These are phyloP conservation scores for Seriola quinqueradiata DNA, from an alignment of 2,113 vertebrate genomes.

Conservation along the genomic window DNA sequence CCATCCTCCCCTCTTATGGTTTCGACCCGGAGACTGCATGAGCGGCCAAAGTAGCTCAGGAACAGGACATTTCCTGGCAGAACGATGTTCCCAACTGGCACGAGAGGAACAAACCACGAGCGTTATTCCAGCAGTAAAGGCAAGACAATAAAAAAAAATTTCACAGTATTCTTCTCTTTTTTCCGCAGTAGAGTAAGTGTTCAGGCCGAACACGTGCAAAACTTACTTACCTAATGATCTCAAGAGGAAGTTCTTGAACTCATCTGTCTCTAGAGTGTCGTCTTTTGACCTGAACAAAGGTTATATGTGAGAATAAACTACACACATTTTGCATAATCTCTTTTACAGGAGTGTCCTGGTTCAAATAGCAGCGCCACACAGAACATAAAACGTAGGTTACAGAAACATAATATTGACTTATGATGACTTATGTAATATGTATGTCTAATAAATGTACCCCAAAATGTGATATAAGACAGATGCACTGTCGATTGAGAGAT, in stretches of 20 bases:
- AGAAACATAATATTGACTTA: neutral
- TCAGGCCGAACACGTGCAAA: neutral
- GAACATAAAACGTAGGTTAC: neutral
- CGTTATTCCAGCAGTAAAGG: neutral
- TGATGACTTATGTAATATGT: too few species aligned
- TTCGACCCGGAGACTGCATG: constrained; percentile 85
- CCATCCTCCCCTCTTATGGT: constrained; percentile 89
- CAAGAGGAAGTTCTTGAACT: constrained; percentile 89
- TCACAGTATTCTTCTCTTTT: neutral
- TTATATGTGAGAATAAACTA: neutral
- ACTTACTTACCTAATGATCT: constrained; percentile 88
- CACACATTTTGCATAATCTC: neutral
- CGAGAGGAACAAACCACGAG: constrained; percentile 28
- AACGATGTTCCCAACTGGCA: constrained; percentile 89
- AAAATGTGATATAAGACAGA: neutral
- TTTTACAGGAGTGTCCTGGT: neutral
- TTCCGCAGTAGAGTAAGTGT: neutral
- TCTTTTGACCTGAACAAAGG: constrained; percentile 88
- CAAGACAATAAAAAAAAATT: neutral
- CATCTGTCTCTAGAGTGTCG: constrained; percentile 84
- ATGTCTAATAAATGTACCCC: too few species aligned
- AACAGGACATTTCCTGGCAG: constrained; percentile 90
- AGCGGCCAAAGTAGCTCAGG: constrained; percentile 89
- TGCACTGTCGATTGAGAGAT: neutral
- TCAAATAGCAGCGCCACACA: neutral